phyloP scores from a whole-genome alignment of 2,797 vertebrate genomes.

The Scyliorhinus canicula region DNA sequence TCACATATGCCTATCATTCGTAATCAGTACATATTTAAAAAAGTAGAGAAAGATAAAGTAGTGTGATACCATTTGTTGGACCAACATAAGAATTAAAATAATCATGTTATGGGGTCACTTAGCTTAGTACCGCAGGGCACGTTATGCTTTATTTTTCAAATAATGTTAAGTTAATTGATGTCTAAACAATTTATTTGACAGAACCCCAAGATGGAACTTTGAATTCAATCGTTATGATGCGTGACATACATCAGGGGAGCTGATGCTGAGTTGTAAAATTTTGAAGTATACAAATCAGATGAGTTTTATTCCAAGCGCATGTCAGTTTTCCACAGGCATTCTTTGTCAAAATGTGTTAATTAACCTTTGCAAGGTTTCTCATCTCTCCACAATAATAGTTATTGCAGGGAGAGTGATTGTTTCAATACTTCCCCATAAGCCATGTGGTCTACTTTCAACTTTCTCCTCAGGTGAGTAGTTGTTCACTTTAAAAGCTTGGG shows the following conservation, averaged over 20 bases:
- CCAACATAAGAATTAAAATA: conserved; percentile 28
- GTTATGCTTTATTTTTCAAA: background rate
- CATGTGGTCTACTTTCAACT: background rate
- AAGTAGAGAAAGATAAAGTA: background rate
- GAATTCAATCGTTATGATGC: background rate
- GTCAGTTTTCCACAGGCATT: background rate
- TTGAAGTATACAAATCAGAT: background rate
- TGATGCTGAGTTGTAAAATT: background rate
- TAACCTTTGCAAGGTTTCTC: background rate
- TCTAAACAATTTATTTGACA: conserved; percentile 4
- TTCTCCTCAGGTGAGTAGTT: background rate
- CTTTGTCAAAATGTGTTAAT: background rate
- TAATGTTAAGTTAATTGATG: background rate
- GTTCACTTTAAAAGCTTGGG: background rate
- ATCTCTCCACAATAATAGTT: background rate
- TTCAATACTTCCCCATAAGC: background rate
- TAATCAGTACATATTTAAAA: background rate
- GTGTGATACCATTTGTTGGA: background rate
- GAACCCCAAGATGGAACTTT: background rate
- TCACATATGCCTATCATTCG: background rate
- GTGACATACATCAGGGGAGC: background rate
- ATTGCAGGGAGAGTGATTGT: background rate
- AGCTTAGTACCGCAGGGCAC: background rate
- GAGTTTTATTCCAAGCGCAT: background rate
- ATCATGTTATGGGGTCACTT: background rate